phyloP scores from a whole-genome alignment of 2,797 vertebrate genomes.

The Sebastes itinus region DNA sequence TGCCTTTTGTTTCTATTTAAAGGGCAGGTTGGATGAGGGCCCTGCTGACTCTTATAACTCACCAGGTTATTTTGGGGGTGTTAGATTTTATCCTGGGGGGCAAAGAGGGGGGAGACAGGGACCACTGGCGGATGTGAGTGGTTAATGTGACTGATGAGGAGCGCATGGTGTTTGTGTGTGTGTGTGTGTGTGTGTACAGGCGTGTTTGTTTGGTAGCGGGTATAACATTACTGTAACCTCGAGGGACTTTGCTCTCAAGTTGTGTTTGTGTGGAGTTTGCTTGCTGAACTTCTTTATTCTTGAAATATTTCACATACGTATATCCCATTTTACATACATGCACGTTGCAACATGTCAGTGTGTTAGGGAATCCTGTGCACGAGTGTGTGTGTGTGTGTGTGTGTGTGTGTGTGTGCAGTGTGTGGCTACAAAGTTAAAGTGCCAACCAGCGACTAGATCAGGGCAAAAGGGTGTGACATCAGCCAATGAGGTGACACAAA shows the following conservation, averaged over 20 bases:
- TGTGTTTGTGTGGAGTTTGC: constrained; percentile 53
- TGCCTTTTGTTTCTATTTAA: constrained; percentile 81
- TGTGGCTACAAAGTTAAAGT: constrained; percentile 45
- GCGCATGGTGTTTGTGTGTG: constrained; percentile 14
- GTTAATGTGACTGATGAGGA: constrained; percentile 75
- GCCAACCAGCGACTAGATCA: constrained; percentile 40
- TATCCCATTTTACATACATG: too few species aligned
- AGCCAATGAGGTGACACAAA: constrained; percentile 48
- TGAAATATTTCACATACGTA: not conserved
- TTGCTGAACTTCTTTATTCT: constrained; percentile 36
- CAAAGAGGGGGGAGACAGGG: constrained; percentile 35
- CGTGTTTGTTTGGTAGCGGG: constrained; percentile 1
- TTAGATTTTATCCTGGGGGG: constrained; percentile 70
- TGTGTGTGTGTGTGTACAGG: constrained; percentile 12
- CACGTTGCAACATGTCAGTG: not conserved
- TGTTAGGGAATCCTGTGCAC: not conserved
- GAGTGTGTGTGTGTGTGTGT: not conserved
- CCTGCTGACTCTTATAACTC: constrained; percentile 76
- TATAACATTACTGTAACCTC: constrained; percentile 42
- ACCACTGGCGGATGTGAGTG: constrained; percentile 72
- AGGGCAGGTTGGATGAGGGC: constrained; percentile 65
- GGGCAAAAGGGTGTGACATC: constrained; percentile 36
- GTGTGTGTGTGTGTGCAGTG: not conserved
- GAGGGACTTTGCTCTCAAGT: constrained; percentile 33
- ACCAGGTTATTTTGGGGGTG: constrained; percentile 78